Base-by-base conservation (phyloP, 2,797 vertebrate genomes). In the Pseudocheirus occidentalis region DNA sequence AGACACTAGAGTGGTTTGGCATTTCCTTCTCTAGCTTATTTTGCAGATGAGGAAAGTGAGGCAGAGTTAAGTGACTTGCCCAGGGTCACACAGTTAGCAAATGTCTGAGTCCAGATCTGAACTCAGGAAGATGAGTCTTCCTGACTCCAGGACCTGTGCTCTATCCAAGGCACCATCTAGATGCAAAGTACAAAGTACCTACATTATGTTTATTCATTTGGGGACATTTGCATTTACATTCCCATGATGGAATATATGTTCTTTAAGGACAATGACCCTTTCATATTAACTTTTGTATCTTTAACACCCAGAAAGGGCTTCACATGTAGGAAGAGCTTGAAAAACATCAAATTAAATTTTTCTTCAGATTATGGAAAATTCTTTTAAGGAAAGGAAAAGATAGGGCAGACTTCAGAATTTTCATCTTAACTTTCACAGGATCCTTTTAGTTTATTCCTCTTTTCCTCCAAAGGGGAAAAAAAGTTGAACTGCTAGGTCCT, bases 291-390 rank as follows among this genome's bases (percentile, higher is more conserved):
- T 50, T 46, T 50, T 50, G 21, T 27, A 81, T 24, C 18, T 40
- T 81, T 46, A 46, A 2, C n/a, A 50, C 73, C 66, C n/a, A 73
- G 16, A 40, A 5, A 81, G n/a, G 21, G 40, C 40, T 87, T 87
- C 24, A 87, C 24, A 50, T 46, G 3, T 24, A 81, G n/a, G 16
- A 81, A 27, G 21, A 46, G 40, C 9, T 27, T 18, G 24, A 50
- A 87, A 46, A 46, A 27, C 9, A 93, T 54, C 92, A 91, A 90
- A 57, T 90, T 10, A 91, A 73, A 24, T 12, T 96, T 96, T 96
- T 92, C 40, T 95, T 56, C 94, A 96, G 73, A 96, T 18, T 87
- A 92, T 90, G 94, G 89, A 9, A 96, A 90, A 95, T 16, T 66
- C 40, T 87, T 40, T 50, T 27, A 14, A 90, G 53, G 31, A 89